phyloP scores from a whole-genome alignment of 2,888 invertebrate genomes.

The Uloborus plumipes region DNA sequence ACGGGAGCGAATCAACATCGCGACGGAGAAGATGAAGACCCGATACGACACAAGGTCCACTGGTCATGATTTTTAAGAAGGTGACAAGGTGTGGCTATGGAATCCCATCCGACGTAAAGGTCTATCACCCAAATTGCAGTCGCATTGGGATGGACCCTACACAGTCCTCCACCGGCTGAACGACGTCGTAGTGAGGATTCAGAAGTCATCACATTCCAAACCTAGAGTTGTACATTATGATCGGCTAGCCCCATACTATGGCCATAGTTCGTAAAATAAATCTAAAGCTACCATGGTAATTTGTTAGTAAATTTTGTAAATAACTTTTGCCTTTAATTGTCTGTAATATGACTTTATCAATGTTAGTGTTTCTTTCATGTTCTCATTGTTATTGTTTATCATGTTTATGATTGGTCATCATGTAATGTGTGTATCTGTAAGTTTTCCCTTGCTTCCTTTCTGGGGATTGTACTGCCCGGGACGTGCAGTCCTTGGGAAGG shows the following conservation, averaged over 20 bases:
- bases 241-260: not conserved
- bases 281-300: too few species aligned
- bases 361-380: too few species aligned
- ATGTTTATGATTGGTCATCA: too few species aligned
- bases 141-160: constrained; percentile 16
- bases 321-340: too few species aligned
- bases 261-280: not conserved
- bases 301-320: too few species aligned
- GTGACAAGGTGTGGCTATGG: constrained; percentile 1
- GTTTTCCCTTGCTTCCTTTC: too few species aligned
- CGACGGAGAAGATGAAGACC: constrained; percentile 10
- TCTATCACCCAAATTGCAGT: not conserved
- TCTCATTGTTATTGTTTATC: too few species aligned
- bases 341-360: too few species aligned
- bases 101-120: not conserved
- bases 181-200: constrained; percentile 5
- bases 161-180: constrained; percentile 11
- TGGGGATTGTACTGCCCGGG: too few species aligned
- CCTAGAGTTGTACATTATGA: constrained; percentile 11
- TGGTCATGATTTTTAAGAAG: constrained; percentile 4
- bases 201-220: not conserved
- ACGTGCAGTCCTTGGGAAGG: too few species aligned
- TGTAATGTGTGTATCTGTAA: too few species aligned
- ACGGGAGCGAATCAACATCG: constrained; percentile 4
- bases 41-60: not conserved